These are phyloP conservation scores for Papilio aristodemus DNA, from an alignment of 1,140 invertebrate genomes.

Conservation along the genomic window DNA sequence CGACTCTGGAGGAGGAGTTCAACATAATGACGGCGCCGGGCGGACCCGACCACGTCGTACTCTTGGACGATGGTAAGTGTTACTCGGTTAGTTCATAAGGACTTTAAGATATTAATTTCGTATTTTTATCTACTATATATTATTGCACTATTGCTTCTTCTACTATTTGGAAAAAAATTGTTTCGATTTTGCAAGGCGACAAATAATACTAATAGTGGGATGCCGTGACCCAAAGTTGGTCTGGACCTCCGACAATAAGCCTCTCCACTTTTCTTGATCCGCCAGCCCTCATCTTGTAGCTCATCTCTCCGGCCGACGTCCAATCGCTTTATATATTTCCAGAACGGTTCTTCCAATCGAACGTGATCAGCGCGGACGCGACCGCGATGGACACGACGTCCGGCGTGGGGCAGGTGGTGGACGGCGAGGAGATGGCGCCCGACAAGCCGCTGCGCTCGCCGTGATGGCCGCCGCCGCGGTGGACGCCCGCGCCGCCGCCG, in stretches of 20 bases:
- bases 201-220: too few species aligned
- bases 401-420: slow-evolving; percentile 53
- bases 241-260: too few species aligned
- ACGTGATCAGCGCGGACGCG: slow-evolving; percentile 75
- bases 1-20: slow-evolving; percentile 95
- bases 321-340: slow-evolving; percentile 29
- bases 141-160: too few species aligned
- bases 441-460: slow-evolving; percentile 74
- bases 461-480: slow-evolving; percentile 63
- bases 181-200: too few species aligned
- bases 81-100: not conserved
- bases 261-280: too few species aligned
- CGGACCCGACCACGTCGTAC: slow-evolving; percentile 84
- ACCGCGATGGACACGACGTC: slow-evolving; percentile 72
- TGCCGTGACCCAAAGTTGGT: too few species aligned
- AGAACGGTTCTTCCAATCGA: slow-evolving; percentile 80
- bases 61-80: slow-evolving; percentile 86
- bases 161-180: too few species aligned
- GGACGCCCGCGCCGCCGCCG: slow-evolving; percentile 71
- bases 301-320: too few species aligned
- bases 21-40: slow-evolving; percentile 90
- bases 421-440: slow-evolving; percentile 63
- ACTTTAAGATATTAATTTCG: not conserved
- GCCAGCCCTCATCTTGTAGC: too few species aligned
- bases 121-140: not conserved